Evolutionary conservation across 2,888 invertebrate genomes (phyloP), one percentile per base, ranked within the genome.

Genomic region (Sinhomidia bicolor): DNA sequence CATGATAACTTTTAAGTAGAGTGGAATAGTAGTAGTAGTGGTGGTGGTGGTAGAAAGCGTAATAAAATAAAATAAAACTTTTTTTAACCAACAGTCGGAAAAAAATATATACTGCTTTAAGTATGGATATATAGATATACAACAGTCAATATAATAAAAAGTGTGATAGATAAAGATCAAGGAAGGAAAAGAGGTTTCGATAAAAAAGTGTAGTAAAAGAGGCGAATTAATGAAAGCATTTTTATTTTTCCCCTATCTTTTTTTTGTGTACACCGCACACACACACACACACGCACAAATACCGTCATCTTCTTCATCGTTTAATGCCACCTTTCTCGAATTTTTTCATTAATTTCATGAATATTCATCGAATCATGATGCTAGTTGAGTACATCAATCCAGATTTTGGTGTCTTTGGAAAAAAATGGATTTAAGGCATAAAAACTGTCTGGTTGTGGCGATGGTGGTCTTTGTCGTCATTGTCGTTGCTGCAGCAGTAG

Each of bases 321-420:
- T 68, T 68, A 68, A 68, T 68, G 57, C 78, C 78, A 78, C 57
- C 57, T 36, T 68, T 7, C 36, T 81, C 17, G 23, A 20, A 1
- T 74, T 10, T 47, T 71, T 57, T 65, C 44, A 71, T 83, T 78
- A 29, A 57, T 65, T 65, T 26, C 78, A 85, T 85, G 85, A 85
- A 85, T 85, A 85, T 85, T 85, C 85, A 85, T 78, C 41, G 36
- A 85, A 85, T 85, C 51, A 54, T 71, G 29, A 54, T 71, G 29
- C 47, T 20, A 10, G 10, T 44, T 26, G n/a, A 79, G 79, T 84
- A 29, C 71, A 83, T 74, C 71, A 71, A 83, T 83, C 60, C 74
- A 17, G 84, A 84, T 84, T 84, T 84, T 74, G 54, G 68, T 83
- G 76, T 76, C 60, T 84, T 84, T 60, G 60, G 44, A 36, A 36